Base-by-base conservation (phyloP, 1,140 invertebrate genomes). In the Panagrolaimus sp. region DNA sequence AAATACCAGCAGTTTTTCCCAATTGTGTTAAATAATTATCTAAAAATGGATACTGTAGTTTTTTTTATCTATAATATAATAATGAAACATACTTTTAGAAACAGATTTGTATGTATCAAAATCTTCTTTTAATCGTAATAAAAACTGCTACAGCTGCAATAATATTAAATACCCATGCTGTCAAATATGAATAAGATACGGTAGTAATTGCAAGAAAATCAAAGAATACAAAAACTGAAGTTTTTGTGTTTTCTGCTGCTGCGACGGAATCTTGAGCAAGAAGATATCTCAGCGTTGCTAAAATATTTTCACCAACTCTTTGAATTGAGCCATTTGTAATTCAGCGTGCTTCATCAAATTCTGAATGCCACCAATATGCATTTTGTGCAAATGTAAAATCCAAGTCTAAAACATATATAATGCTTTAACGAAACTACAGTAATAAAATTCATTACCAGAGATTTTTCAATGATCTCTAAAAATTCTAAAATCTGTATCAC, bases 401-500 rank as follows among this genome's bases (percentile, higher is more conserved):
- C 27, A 63, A 43, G 0, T 27, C 62, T 63, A 9, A 25, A n/a
- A n/a, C 4, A 31, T 31, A 4, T 61, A 11, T 4, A 2, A 16
- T 4, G 20, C 4, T n/a, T n/a, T n/a, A 11, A 23, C 4, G 5
- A 38, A 38, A 4, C 7, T 4, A 38, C 31, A 38, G 31, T 7
- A 38, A 38, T 3, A n/a, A 42, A 63, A 63, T 16, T 16, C n/a
- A n/a, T 27, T 43, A 86, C 85, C 86, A 70, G 86, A 84, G 70
- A 86, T 80, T 13, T 83, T 74, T 61, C 86, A 86, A 79, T 84
- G 85, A 85, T 95, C 92, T 68, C 92, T 87, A 78, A 94, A 96
- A 77, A 96, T 92, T 68, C 92, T 87, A 84, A 91, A 96, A 85
- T 96, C 93, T 0, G 93, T 96, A 83, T 95, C 92, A n/a, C 91